Evolutionary conservation across 1,140 invertebrate genomes (phyloP), one percentile per base, ranked within the genome.

Genomic region (Scaptomyza graminum): DNA sequence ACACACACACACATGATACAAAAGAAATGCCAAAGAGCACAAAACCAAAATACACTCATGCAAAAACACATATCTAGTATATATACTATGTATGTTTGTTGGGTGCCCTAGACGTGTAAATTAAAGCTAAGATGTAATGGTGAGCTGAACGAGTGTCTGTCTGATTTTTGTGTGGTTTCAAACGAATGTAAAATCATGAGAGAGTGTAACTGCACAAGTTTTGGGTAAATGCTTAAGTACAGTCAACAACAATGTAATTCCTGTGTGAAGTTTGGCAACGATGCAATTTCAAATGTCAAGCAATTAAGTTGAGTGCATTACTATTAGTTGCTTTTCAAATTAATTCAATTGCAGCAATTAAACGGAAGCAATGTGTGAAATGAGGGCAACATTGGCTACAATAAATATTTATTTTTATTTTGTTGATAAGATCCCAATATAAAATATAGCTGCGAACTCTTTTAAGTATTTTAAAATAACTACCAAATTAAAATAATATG

Each of bases 231-330:
- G 59, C 57, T 55, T 13, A 59, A 80, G 80, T 73, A 76, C 72
- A 76, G 80, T 69, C 66, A 41, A 44, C 41, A 22, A 41, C 28
- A 47, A 55, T 31, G 55, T 15, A 28, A 68, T 61, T 41, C 34
- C 43, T 43, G n/a, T 25, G 50, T 61, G 75, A 85, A 85, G 18
- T 85, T 82, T 66, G 82, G 75, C 83, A 85, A 83, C 83, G 75
- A 37, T 64, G 68, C 25, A 62, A 51, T 51, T 72, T 34, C 47
- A 74, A 63, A 61, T 65, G 59, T 65, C 47, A 64, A 62, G 50
- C 73, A 85, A 88, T 85, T 83, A 78, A 88, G 34, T 57, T 74
- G 44, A 69, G 65, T 63, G 65, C 52, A 44, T 64, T 63, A 51
- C 60, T 46, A 3, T 18, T 18, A 18, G 18, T 18, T 18, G 18